Conservation (phyloP, 2,113 vertebrate genomes). For the Ophiodon elongatus region DNA sequence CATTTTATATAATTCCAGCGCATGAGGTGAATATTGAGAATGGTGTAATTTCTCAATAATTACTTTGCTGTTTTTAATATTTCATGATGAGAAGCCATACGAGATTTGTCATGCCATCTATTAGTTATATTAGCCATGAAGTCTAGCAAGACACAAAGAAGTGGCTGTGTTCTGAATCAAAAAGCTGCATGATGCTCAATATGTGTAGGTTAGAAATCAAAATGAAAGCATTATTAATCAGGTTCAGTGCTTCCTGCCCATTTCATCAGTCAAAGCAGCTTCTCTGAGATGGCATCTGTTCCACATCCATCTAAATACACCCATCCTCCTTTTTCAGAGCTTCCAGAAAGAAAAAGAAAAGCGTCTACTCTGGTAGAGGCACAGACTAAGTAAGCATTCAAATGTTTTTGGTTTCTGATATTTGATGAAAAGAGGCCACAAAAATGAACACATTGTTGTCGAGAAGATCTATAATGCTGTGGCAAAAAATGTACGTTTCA, state of each 20-base stretch:
- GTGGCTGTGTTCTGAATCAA: not conserved
- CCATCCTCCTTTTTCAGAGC: not conserved
- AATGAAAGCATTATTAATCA: conserved; percentile 12
- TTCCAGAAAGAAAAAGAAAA: not conserved
- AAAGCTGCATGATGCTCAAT: not conserved
- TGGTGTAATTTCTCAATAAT: conserved; percentile 69
- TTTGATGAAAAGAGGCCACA: not conserved
- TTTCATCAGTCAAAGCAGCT: conserved; percentile 22
- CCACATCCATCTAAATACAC: conserved; percentile 6
- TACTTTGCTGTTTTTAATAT: conserved; percentile 66
- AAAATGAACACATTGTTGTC: not conserved
- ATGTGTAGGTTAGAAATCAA: not conserved
- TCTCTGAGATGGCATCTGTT: conserved; percentile 10
- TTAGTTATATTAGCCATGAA: conserved; percentile 28
- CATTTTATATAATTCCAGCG: conserved; percentile 62
- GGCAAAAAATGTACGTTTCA: not conserved
- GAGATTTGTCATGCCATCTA: conserved; percentile 51
- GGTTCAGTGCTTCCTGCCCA: not conserved
- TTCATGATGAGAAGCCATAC: conserved; percentile 61
- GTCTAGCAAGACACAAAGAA: not conserved
- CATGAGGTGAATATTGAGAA: conserved; percentile 65
- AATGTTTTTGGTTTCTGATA: not conserved
- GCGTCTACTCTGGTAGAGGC: not conserved
- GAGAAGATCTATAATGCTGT: not conserved
- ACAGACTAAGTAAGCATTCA: not conserved